Percentiles rank a stretch among this genome's conserved stretches.
Conservation (phyloP, 2,888 invertebrate species). For the Catonia carolina region DNA sequence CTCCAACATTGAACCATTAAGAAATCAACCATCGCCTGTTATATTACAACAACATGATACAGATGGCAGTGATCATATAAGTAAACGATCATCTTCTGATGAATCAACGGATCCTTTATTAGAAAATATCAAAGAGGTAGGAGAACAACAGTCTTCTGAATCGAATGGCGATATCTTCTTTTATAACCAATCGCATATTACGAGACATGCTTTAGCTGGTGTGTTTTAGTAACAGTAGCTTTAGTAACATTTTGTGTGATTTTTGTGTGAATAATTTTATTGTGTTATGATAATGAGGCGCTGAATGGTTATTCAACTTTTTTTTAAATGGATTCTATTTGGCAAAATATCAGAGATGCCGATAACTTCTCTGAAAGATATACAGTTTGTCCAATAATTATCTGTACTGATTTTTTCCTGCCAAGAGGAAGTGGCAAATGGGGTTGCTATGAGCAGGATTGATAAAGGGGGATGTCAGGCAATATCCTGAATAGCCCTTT, state of each 20-base stretch:
- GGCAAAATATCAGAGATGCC: too few relatives aligned
- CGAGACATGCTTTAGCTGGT: conserved; percentile 53
- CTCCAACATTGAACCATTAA: background rate
- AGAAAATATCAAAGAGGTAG: conserved; percentile 22
- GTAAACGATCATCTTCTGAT: conserved; percentile 19
- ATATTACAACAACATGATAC: conserved; percentile 4
- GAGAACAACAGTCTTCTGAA: background rate
- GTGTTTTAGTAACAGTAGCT: conserved; percentile 42
- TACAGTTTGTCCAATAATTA: too few relatives aligned
- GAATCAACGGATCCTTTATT: background rate
- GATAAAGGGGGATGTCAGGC: too few relatives aligned
- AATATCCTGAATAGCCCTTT: too few relatives aligned
- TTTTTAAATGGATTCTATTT: too few relatives aligned
- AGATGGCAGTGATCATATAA: conserved; percentile 46
- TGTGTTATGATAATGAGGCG: too few relatives aligned
- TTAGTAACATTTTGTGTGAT: background rate
- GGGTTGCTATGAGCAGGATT: too few relatives aligned
- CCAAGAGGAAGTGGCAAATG: too few relatives aligned
- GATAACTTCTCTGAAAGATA: too few relatives aligned
- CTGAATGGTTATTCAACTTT: too few relatives aligned
- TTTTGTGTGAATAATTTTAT: too few relatives aligned
- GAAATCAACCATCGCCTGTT: background rate
- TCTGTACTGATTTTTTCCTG: too few relatives aligned
- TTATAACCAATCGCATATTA: conserved; percentile 44
- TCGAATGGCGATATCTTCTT: conserved; percentile 12